Percentiles rank a stretch among this genome's conserved stretches.
Conservation (phyloP, 1,140 invertebrate genomes). For the Pomacea maculata region DNA sequence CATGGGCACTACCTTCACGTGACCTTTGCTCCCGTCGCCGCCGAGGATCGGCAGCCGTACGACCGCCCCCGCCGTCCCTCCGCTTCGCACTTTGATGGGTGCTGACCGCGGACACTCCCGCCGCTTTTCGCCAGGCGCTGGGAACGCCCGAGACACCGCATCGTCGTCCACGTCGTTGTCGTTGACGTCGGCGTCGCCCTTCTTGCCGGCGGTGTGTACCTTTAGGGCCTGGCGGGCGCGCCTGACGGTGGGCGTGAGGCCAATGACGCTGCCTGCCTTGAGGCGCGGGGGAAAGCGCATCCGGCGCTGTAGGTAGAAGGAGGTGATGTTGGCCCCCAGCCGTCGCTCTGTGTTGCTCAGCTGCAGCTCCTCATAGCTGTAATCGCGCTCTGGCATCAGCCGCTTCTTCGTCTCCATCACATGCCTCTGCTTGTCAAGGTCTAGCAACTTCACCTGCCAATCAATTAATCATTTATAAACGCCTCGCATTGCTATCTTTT, state of each 20-base stretch:
- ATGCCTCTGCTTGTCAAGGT: constrained; percentile 55
- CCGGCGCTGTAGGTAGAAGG: constrained; percentile 54
- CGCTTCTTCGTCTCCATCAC: constrained; percentile 49
- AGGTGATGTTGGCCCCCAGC: constrained; percentile 44
- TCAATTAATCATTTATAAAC: too few relatives aligned
- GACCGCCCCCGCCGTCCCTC: neutral
- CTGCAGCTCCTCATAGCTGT: constrained; percentile 51
- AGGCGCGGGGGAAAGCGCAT: constrained; percentile 46
- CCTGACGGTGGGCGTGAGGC: constrained; percentile 47
- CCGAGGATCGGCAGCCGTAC: constrained; percentile 8
- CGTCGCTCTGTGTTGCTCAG: constrained; percentile 49
- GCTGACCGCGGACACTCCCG: constrained; percentile 2
- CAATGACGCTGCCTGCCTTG: constrained; percentile 40
- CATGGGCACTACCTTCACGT: constrained; percentile 32
- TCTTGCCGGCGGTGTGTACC: constrained; percentile 10
- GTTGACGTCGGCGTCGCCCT: neutral
- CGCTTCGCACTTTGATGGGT: neutral
- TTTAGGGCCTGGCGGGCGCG: constrained; percentile 43
- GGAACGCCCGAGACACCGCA: neutral
- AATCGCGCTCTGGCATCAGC: constrained; percentile 49
- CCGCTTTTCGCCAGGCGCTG: neutral
- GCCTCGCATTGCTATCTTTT: too few relatives aligned
- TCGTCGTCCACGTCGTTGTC: neutral
- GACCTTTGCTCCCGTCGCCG: neutral
- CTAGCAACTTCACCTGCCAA: constrained; percentile 47